A percentile compares a stretch with the other conserved stretches of the same genome.
Evolutionary conservation across 2,888 invertebrate genomes (phyloP).

Genomic region (Nemurella pictetii): DNA sequence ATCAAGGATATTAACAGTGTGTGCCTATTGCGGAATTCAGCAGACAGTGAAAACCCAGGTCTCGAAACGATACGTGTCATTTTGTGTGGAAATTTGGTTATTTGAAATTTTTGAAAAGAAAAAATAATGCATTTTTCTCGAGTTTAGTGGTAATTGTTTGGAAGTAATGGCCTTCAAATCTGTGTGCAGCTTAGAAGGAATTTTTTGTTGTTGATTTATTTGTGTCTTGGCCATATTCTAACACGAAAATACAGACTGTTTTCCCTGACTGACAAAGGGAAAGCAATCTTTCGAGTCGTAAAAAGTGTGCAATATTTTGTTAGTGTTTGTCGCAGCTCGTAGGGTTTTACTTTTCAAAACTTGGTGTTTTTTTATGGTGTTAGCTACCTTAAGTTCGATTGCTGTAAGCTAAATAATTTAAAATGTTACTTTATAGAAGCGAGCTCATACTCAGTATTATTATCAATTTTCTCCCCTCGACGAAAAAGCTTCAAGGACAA

Average conservation of each 20-base stretch:
- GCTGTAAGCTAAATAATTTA: background rate
- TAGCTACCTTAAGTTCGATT: background rate
- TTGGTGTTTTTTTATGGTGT: background rate
- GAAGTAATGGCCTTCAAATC: no score
- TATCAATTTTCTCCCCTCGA: background rate
- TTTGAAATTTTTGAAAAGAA: background rate
- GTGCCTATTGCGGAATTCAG: background rate
- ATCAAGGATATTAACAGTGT: conserved; percentile 3
- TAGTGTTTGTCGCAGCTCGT: background rate
- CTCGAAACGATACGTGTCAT: background rate
- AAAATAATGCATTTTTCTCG: no score
- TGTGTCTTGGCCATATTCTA: background rate
- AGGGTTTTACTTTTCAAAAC: background rate
- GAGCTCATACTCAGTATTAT: background rate
- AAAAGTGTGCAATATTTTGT: background rate
- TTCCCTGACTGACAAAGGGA: background rate
- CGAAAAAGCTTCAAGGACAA: background rate
- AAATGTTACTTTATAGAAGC: background rate
- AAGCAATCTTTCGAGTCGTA: background rate
- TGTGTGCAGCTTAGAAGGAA: no score
- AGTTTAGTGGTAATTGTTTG: no score
- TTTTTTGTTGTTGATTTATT: no score
- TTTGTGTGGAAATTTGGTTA: background rate
- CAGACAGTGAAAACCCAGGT: background rate
- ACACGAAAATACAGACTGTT: background rate